Evolutionary conservation across 2,113 vertebrate species (phyloP), one percentile per base, ranked within the genome.

Genomic region (Myiozetetes cayanensis): DNA sequence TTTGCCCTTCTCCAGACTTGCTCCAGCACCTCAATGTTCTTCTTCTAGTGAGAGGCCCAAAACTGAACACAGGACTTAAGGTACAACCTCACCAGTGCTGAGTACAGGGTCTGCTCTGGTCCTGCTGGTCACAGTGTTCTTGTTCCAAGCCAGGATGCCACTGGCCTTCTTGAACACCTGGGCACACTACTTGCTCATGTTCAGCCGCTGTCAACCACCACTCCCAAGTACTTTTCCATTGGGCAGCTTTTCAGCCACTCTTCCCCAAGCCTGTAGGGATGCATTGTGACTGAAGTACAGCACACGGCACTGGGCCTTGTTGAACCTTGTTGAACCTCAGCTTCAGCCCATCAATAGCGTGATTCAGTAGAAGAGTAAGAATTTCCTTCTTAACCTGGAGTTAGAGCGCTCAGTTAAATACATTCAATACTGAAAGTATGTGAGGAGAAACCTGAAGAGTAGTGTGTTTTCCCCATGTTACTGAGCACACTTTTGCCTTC

Each of bases 191-290:
- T 44, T 44, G 14, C 50, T 66, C 44, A 4, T 15, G 22, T 33
- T 23, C 31, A 73, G 31, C 4, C 1, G 4, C 43, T 65, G 17
- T 8, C 12, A 25, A 66, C 25, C 76, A 58, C 37, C 50, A 66
- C 4, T 5, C 12, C 27, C 61, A 59, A 23, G 1, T 12, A 28
- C 41, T 50, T 72, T 71, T 25, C 21, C 16, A 1, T 5, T 9
- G 41, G 5, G 23, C 28, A 30, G 7, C 20, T 65, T 52, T 24
- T 16, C 28, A 1, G 17, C 13, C 20, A 6, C 21, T 68, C n/a
- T 53, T 1, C 2, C 30, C 20, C 8, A 30, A 68, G 1, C 17
- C 5, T 47, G 2, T 31, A 43, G n/a, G 0, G 0, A 30, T 62
- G 14, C 8, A 20, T 4, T 41, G 47, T 19, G 14, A 43, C 41